phyloP scores from a whole-genome alignment of 2,797 vertebrate species.

The Crenichthys baileyi region DNA sequence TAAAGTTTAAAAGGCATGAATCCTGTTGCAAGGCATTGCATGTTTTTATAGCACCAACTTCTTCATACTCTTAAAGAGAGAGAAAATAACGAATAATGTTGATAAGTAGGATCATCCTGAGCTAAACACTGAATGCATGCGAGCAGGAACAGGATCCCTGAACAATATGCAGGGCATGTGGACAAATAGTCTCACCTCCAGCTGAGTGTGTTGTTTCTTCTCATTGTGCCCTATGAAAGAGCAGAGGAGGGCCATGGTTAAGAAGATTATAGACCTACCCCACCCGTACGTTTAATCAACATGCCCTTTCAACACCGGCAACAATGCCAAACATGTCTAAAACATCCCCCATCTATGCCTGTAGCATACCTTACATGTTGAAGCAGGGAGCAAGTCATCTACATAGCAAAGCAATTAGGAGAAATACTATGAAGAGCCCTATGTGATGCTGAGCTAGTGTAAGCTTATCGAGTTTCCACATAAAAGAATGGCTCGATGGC shows the following conservation, averaged over 20 bases:
- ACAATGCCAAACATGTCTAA: conserved; percentile 82
- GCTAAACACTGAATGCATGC: conserved; percentile 72
- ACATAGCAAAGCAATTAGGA: conserved; percentile 53
- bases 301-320: conserved; percentile 80
- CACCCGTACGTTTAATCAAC: conserved; percentile 85
- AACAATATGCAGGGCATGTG: conserved; percentile 74
- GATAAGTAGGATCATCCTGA: conserved; percentile 74
- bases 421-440: conserved; percentile 35
- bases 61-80: conserved; percentile 45
- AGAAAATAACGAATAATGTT: conserved; percentile 63
- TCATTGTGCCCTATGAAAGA: conserved; percentile 80
- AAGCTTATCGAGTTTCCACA: conserved; percentile 31
- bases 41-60: conserved; percentile 16
- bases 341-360: conserved; percentile 67
- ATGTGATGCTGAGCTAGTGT: conserved; percentile 20
- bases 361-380: conserved; percentile 79
- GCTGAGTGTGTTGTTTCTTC: conserved; percentile 83
- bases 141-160: conserved; percentile 68
- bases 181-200: conserved; percentile 82
- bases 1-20: neutral
- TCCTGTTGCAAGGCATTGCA: neutral
- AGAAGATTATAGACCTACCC: conserved; percentile 84
- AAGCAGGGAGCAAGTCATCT: conserved; percentile 59
- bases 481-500: conserved; percentile 13
- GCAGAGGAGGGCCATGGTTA: conserved; percentile 81